Evolutionary conservation across 2,113 vertebrate species (phyloP).

Genomic region (Procavia capensis): DNA sequence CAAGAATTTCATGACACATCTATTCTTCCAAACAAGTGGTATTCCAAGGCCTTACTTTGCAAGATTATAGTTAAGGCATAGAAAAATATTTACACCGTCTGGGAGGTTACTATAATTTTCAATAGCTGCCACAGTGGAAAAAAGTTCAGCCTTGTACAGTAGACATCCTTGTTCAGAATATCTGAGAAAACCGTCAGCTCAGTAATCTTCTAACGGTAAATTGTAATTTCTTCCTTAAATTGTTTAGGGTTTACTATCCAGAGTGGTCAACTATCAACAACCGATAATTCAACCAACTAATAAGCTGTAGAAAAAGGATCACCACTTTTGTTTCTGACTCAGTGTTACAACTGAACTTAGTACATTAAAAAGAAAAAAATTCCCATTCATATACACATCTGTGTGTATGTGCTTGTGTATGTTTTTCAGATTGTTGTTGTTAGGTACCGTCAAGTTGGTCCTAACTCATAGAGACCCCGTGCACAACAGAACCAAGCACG

Average conservation of each 20-base stretch:
- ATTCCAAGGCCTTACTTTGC: not conserved
- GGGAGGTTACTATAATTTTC: conserved; percentile 35
- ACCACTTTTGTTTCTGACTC: not conserved
- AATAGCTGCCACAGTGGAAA: not conserved
- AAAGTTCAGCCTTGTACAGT: not conserved
- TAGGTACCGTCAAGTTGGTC: no score
- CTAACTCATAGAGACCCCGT: no score
- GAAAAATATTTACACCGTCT: not conserved
- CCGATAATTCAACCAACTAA: conserved; percentile 6
- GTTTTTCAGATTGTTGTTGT: not conserved
- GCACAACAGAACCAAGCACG: no score
- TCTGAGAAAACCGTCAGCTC: not conserved
- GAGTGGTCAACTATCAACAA: not conserved
- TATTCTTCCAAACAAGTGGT: conserved; percentile 17
- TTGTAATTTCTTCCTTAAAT: not conserved
- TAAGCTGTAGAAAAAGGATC: not conserved
- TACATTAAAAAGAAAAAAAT: conserved; percentile 40
- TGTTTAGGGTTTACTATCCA: not conserved
- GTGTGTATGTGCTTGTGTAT: not conserved
- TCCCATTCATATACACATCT: not conserved
- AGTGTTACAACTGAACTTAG: not conserved
- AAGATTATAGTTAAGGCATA: not conserved
- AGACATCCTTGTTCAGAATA: not conserved
- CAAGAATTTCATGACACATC: not conserved
- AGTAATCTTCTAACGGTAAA: not conserved